Percentiles rank a stretch among this genome's conserved stretches.
Evolutionary conservation across 2,113 vertebrate genomes (phyloP).

Genomic region (Zootoca vivipara): DNA sequence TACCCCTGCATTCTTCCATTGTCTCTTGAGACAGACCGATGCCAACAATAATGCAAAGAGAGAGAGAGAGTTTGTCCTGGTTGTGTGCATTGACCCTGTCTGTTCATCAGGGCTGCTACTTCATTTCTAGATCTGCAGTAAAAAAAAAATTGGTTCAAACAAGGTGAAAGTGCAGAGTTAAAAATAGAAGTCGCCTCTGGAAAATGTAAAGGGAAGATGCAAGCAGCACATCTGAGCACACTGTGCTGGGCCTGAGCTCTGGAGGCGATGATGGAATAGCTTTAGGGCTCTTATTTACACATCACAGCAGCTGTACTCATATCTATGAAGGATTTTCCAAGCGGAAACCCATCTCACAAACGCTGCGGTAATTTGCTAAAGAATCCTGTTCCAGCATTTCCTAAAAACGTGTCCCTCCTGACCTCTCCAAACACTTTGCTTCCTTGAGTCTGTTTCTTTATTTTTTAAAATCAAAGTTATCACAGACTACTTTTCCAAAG

Average conservation of each 20-base stretch:
- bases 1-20: too few species aligned
- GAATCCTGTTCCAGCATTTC: background rate
- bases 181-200: background rate
- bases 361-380: background rate
- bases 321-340: background rate
- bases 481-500: too few species aligned
- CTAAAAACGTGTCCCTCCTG: too few species aligned
- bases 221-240: background rate
- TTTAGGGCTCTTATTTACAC: background rate
- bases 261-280: background rate
- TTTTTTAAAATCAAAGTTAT: too few species aligned
- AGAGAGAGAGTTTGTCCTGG: background rate
- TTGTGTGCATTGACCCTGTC: background rate
- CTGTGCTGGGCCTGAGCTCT: background rate
- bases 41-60: background rate
- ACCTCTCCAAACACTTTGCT: background rate
- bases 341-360: background rate
- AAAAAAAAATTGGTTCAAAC: background rate
- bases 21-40: background rate
- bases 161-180: background rate
- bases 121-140: background rate
- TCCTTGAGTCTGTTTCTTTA: too few species aligned
- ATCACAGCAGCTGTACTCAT: too few species aligned
- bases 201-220: background rate
- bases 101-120: background rate